phyloP scores from a whole-genome alignment of 2,113 vertebrate genomes.

The Syrrhaptes paradoxus region DNA sequence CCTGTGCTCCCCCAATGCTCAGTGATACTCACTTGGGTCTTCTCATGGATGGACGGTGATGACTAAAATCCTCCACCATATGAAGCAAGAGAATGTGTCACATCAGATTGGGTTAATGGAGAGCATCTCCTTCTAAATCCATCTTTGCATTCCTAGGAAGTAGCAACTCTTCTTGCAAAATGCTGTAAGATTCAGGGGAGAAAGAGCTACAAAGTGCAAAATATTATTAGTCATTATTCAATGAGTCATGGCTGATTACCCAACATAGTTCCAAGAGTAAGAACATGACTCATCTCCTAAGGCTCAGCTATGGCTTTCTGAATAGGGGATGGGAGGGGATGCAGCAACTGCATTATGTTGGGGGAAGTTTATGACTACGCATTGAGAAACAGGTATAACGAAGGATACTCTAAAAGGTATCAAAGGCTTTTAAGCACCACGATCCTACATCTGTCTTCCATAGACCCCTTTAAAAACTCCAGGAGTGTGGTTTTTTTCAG shows the following conservation, averaged over 20 bases:
- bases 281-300: neutral
- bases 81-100: neutral
- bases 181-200: neutral
- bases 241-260: neutral
- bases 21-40: neutral
- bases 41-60: neutral
- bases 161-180: neutral
- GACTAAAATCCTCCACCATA: neutral
- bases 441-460: neutral
- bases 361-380: neutral
- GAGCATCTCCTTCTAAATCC: neutral
- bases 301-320: neutral
- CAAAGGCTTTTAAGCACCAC: neutral
- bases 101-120: neutral
- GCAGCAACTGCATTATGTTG: neutral
- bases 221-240: neutral
- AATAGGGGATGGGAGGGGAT: neutral
- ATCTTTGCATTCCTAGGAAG: neutral
- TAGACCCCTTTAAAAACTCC: neutral
- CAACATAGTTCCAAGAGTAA: neutral
- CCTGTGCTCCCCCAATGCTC: rapidly evolving
- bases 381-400: neutral
- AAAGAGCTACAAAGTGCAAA: neutral
- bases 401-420: neutral
- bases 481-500: neutral